A percentile compares a stretch with the other conserved stretches of the same genome.
Evolutionary conservation across 2,113 vertebrate genomes (phyloP).

Genomic region (Cyphomyrus discorhynchus): DNA sequence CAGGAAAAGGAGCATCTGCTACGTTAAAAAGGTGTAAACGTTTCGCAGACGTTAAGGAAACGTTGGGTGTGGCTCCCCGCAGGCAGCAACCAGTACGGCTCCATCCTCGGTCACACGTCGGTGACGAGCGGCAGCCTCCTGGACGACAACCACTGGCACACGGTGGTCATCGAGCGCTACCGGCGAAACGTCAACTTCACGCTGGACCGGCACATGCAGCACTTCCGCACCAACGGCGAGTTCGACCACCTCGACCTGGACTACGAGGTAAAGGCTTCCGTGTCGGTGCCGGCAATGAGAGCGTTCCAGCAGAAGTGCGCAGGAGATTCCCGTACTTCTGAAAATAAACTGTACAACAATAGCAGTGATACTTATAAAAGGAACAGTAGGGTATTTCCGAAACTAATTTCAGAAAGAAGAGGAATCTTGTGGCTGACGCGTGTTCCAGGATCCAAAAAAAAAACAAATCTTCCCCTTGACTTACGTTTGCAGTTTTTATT

Average conservation of each 20-base stretch:
- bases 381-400: neutral
- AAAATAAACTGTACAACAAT: neutral
- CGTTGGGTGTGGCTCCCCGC: constrained; percentile 9
- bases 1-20: neutral
- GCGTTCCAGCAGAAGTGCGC: neutral
- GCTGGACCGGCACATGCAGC: constrained; percentile 78
- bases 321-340: neutral
- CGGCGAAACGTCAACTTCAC: constrained; percentile 89
- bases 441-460: too few species aligned
- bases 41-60: neutral
- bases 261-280: constrained; percentile 71
- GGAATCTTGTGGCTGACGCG: too few species aligned
- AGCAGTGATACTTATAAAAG: neutral
- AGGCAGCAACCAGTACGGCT: constrained; percentile 94
- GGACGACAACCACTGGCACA: constrained; percentile 95
- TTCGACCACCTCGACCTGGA: constrained; percentile 94
- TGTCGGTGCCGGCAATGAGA: neutral
- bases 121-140: constrained; percentile 83
- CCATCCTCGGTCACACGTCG: constrained; percentile 85
- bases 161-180: constrained; percentile 79
- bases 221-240: constrained; percentile 92
- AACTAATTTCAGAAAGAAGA: too few species aligned
- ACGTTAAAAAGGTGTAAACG: neutral
- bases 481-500: too few species aligned
- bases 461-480: too few species aligned